These are phyloP conservation scores for Watsonalla cultraria DNA, from an alignment of 2,888 invertebrate genomes.

Conservation along the genomic window DNA sequence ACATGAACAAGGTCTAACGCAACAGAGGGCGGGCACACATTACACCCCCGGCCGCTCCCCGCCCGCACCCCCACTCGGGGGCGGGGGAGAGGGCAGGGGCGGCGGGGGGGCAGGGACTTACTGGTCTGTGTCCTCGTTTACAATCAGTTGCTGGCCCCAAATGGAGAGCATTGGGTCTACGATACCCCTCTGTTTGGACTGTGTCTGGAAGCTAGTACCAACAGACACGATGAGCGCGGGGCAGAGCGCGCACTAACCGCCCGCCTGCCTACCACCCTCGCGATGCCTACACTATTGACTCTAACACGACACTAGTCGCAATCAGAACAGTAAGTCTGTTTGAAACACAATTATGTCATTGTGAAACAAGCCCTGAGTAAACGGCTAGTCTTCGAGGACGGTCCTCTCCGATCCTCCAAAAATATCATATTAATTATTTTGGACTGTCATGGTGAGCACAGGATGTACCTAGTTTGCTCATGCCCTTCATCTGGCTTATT, in stretches of 20 bases:
- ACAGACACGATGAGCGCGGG: slow-evolving; percentile 47
- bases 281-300: not conserved
- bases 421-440: too few species aligned
- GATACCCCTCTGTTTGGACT: slow-evolving; percentile 96
- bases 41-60: not conserved
- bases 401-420: too few species aligned
- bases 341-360: too few species aligned
- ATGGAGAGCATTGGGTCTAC: slow-evolving; percentile 99
- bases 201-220: slow-evolving; percentile 88
- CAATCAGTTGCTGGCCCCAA: slow-evolving; percentile 98
- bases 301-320: too few species aligned
- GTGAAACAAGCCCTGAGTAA: too few species aligned
- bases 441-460: too few species aligned
- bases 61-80: not conserved
- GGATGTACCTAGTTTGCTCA: too few species aligned
- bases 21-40: slow-evolving; percentile 59
- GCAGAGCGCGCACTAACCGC: not conserved
- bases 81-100: slow-evolving; percentile 17
- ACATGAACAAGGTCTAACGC: slow-evolving; percentile 57
- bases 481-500: too few species aligned
- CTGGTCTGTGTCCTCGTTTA: slow-evolving; percentile 98
- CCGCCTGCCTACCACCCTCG: not conserved
- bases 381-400: too few species aligned
- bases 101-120: slow-evolving; percentile 82
- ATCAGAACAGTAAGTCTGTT: too few species aligned